A percentile compares a stretch with the other conserved stretches of the same genome.
phyloP scores from a whole-genome alignment of 2,797 vertebrate species.

The Acrossocheilus fasciatus region DNA sequence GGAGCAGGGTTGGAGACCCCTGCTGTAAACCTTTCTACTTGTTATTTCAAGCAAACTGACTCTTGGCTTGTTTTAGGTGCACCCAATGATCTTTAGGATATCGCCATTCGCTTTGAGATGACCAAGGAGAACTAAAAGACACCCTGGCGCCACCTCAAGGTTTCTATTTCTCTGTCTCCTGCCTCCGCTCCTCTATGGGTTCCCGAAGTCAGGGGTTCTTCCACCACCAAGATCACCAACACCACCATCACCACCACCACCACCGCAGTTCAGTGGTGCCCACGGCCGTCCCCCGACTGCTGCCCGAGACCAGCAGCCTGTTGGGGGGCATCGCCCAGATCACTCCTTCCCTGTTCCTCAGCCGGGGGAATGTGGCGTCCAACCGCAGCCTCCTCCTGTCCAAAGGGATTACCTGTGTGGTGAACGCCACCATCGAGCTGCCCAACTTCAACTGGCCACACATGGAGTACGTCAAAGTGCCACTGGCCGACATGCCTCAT shows the following conservation, averaged over 20 bases:
- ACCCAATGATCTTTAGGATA: conserved; percentile 51
- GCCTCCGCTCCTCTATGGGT: conserved; percentile 81
- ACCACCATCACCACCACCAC: conserved; percentile 64
- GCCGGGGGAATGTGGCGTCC: conserved; percentile 93
- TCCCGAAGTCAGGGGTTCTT: conserved; percentile 92
- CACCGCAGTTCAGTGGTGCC: conserved; percentile 79
- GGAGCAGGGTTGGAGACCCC: neutral
- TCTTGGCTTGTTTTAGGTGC: conserved; percentile 70
- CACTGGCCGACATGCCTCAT: conserved; percentile 93
- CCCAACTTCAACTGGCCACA: conserved; percentile 98
- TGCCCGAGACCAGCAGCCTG: conserved; percentile 84
- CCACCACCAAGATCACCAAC: conserved; percentile 78
- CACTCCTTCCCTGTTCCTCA: conserved; percentile 93
- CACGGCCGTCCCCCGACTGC: conserved; percentile 85
- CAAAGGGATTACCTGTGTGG: conserved; percentile 94
- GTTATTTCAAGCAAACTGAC: conserved; percentile 35
- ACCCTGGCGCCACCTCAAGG: conserved; percentile 34
- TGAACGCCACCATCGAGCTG: conserved; percentile 97
- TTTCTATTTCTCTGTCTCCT: conserved; percentile 51
- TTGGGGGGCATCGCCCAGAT: conserved; percentile 95
- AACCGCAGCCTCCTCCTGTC: conserved; percentile 94
- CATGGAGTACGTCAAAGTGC: conserved; percentile 96
- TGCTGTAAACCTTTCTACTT: neutral
- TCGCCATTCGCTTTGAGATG: conserved; percentile 60
- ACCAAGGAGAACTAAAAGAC: conserved; percentile 68